Evolutionary conservation across 2,797 vertebrate species (phyloP).

Genomic region (Chaetophractus vellerosus): DNA sequence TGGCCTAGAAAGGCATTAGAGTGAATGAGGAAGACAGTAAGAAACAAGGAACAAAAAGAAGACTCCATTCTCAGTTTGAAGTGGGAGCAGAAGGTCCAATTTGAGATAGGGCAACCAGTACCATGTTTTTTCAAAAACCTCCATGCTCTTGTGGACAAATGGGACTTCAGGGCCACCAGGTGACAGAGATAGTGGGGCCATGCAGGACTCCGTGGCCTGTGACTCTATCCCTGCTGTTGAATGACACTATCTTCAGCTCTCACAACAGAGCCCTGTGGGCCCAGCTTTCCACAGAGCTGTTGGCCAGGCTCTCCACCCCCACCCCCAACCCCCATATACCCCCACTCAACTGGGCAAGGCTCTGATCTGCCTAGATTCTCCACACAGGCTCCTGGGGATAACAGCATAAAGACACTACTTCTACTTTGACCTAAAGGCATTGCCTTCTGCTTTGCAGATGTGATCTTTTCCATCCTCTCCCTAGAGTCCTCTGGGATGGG

Average conservation of each 20-base stretch:
- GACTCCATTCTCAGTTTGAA: conserved; percentile 54
- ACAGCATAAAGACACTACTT: not conserved
- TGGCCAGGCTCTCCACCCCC: not conserved
- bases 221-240: conserved; percentile 56
- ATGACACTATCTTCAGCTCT: conserved; percentile 20
- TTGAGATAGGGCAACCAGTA: not conserved
- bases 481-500: not conserved
- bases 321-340: rapidly evolving
- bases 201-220: not conserved
- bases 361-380: conserved; percentile 58
- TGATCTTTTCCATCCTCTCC: not conserved
- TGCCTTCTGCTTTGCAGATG: not conserved
- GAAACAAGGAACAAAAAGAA: not conserved
- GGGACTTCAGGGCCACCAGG: not conserved
- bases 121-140: conserved; percentile 30
- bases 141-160: not conserved
- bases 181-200: conserved; percentile 22
- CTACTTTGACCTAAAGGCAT: not conserved
- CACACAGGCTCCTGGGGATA: not conserved
- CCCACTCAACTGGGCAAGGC: not conserved
- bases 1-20: not conserved
- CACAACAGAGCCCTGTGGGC: not conserved
- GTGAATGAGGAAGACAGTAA: not conserved
- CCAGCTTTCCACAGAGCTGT: not conserved
- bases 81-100: conserved; percentile 72